Percentiles rank a stretch among this genome's conserved stretches.
Conservation (phyloP, 2,113 vertebrate species). For the Dromiciops gliroides region DNA sequence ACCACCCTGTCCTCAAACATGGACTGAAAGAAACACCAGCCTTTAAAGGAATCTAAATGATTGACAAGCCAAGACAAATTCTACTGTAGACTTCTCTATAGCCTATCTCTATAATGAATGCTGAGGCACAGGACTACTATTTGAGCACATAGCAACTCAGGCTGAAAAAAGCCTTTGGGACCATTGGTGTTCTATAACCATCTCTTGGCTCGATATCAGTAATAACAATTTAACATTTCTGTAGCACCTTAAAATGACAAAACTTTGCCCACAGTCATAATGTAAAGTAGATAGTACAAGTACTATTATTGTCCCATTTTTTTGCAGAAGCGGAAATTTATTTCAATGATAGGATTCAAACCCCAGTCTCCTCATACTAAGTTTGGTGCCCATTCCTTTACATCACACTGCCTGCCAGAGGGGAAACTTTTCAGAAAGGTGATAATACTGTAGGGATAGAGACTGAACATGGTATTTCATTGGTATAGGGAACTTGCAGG, state of each 20-base stretch:
- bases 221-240: neutral
- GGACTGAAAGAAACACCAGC: neutral
- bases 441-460: neutral
- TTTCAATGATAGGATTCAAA: neutral
- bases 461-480: neutral
- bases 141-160: neutral
- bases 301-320: neutral
- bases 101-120: neutral
- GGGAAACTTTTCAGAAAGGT: neutral
- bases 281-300: neutral
- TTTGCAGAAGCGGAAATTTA: neutral
- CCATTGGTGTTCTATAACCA: neutral
- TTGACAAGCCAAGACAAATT: constrained; percentile 22
- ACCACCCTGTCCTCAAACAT: constrained; percentile 16
- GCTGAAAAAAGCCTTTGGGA: constrained; percentile 12
- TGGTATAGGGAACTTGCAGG: neutral
- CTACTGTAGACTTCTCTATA: constrained; percentile 29
- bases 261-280: neutral
- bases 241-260: neutral
- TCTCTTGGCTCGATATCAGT: neutral
- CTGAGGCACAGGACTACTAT: neutral
- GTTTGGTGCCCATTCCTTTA: neutral
- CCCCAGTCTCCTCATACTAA: neutral
- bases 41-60: constrained; percentile 45
- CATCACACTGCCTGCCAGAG: neutral